A percentile compares a stretch with the other conserved stretches of the same genome.
Conservation (phyloP, 1,140 invertebrate genomes). For the Ectropis grisescens region DNA sequence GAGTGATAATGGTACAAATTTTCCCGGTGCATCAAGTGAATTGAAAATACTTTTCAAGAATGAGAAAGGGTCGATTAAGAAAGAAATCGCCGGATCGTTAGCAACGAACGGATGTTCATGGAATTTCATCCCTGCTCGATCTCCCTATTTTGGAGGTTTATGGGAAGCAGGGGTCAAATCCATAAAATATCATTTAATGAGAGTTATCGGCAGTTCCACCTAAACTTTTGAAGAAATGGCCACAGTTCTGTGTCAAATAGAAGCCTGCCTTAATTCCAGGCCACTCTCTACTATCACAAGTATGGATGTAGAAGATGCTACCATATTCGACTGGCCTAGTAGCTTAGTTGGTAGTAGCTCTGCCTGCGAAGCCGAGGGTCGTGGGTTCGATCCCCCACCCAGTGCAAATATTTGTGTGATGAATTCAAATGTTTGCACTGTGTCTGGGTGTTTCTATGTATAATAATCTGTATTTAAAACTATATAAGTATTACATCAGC, state of each 20-base stretch:
- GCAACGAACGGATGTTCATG: background rate
- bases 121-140: constrained; percentile 5
- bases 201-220: background rate
- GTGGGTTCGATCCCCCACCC: too few species aligned
- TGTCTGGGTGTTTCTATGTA: too few species aligned
- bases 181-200: background rate
- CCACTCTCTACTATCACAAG: too few species aligned
- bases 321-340: too few species aligned
- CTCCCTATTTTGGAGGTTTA: background rate
- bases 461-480: too few species aligned
- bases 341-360: too few species aligned
- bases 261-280: background rate
- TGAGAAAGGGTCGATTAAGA: background rate
- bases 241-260: background rate
- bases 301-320: too few species aligned
- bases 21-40: constrained; percentile 18
- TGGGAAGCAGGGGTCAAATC: background rate
- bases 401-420: too few species aligned
- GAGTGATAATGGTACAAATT: constrained; percentile 22
- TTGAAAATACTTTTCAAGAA: background rate
- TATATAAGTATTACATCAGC: too few species aligned
- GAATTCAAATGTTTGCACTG: too few species aligned
- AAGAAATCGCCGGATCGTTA: background rate
- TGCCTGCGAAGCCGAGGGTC: too few species aligned
- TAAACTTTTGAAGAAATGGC: background rate